These are phyloP conservation scores for Apteryx mantelli DNA, from an alignment of 2,113 vertebrate genomes.

Conservation along the genomic window DNA sequence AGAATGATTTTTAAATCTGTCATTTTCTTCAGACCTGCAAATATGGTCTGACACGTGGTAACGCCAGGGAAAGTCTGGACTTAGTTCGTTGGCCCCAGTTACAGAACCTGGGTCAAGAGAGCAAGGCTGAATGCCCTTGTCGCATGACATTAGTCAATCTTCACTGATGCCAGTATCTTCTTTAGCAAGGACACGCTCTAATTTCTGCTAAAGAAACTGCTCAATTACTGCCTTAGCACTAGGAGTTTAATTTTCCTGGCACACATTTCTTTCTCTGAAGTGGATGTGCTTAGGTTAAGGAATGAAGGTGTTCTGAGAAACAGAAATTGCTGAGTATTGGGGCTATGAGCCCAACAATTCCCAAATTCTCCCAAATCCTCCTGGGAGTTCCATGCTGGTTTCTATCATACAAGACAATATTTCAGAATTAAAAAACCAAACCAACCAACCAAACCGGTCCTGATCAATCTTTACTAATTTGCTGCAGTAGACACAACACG, in stretches of 20 bases:
- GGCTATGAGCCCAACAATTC: background rate
- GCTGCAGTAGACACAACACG: constrained; percentile 35
- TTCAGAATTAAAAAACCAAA: background rate
- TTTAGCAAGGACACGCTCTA: background rate
- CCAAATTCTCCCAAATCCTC: background rate
- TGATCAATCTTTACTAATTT: constrained; percentile 57
- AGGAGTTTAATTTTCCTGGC: constrained; percentile 44
- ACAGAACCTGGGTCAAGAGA: background rate
- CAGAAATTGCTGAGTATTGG: background rate
- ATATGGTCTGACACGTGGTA: background rate
- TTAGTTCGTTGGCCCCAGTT: background rate
- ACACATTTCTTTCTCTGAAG: background rate
- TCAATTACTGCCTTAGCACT: constrained; percentile 1
- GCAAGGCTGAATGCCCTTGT: background rate
- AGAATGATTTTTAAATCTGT: background rate
- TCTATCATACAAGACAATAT: constrained; percentile 15
- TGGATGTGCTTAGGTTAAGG: background rate
- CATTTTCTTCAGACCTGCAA: background rate
- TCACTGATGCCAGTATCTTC: background rate
- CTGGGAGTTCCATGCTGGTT: background rate
- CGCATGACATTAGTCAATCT: background rate
- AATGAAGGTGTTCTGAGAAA: background rate
- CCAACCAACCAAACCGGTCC: background rate
- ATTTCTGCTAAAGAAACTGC: constrained; percentile 25
- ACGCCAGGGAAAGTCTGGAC: background rate